Percentiles rank a stretch among this genome's conserved stretches.
These are phyloP conservation scores for Sphenodon punctatus DNA, from an alignment of 2,797 vertebrate genomes.

Conservation along the genomic window DNA sequence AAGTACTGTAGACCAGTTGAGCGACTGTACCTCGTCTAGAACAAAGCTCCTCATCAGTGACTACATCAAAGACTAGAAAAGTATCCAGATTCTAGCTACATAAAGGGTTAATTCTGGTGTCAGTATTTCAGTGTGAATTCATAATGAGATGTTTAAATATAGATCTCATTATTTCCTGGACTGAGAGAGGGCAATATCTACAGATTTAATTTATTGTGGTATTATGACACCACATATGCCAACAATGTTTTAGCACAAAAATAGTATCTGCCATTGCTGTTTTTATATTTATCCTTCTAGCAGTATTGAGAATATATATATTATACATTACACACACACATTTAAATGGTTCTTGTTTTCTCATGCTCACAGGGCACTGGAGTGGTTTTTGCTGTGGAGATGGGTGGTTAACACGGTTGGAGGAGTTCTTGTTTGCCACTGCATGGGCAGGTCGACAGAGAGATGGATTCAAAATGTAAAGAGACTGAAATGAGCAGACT, in stretches of 20 bases:
- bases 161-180: not conserved
- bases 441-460: not conserved
- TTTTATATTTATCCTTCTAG: slow-evolving; percentile 39
- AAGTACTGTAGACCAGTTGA: not conserved
- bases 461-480: not conserved
- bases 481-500: slow-evolving; percentile 11
- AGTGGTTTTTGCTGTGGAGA: slow-evolving; percentile 18
- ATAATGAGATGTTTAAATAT: not conserved
- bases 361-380: slow-evolving; percentile 21
- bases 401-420: not conserved
- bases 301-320: not conserved
- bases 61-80: not conserved
- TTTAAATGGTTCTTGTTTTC: slow-evolving; percentile 20
- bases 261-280: not conserved
- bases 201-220: not conserved
- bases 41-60: not conserved
- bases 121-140: not conserved
- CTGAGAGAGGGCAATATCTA: not conserved
- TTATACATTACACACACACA: too few species aligned
- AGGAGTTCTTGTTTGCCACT: not conserved
- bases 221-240: not conserved
- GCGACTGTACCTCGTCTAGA: not conserved
- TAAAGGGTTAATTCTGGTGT: not conserved
- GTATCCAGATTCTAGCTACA: not conserved
- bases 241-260: not conserved